Percentiles rank a stretch among this genome's conserved stretches.
Evolutionary conservation across 1,140 invertebrate genomes (phyloP).

Genomic region (Medauroidea extradentata): DNA sequence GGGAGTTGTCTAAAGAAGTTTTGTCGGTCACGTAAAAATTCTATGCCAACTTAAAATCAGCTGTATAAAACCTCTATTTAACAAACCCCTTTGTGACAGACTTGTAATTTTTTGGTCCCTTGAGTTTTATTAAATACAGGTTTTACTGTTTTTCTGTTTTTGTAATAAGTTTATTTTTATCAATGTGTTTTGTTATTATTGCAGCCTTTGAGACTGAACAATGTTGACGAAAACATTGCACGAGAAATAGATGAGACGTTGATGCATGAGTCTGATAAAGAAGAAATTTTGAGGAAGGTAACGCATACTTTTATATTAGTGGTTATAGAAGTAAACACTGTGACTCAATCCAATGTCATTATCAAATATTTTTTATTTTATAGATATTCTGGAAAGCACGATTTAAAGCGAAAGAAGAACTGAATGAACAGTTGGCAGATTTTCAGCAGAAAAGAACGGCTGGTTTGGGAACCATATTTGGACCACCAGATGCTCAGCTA

Average conservation of each 20-base stretch:
- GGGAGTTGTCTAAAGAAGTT: no score
- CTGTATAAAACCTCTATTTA: neutral
- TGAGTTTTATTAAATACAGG: no score
- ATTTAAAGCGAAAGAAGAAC: slow-evolving; percentile 75
- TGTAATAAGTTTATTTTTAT: slow-evolving; percentile 16
- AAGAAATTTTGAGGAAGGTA: slow-evolving; percentile 76
- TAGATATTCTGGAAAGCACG: slow-evolving; percentile 82
- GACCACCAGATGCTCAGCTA: slow-evolving; percentile 76
- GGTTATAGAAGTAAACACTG: no score
- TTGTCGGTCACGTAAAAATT: no score
- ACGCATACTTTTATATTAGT: slow-evolving; percentile 1
- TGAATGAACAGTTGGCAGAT: slow-evolving; percentile 81
- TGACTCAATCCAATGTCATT: no score
- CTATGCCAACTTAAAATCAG: no score
- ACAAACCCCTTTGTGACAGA: neutral
- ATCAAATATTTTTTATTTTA: no score
- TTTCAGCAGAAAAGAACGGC: slow-evolving; percentile 86
- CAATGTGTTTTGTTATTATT: slow-evolving; percentile 36
- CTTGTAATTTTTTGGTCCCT: neutral
- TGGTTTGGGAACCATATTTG: slow-evolving; percentile 86
- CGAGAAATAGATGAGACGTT: slow-evolving; percentile 84
- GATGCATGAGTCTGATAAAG: slow-evolving; percentile 75
- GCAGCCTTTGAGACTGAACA: slow-evolving; percentile 75
- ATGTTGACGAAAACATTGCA: slow-evolving; percentile 81
- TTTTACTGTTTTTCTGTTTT: slow-evolving; percentile 8